Conservation (phyloP, 2,797 vertebrate genomes). For the Micrastur ruficollis region DNA sequence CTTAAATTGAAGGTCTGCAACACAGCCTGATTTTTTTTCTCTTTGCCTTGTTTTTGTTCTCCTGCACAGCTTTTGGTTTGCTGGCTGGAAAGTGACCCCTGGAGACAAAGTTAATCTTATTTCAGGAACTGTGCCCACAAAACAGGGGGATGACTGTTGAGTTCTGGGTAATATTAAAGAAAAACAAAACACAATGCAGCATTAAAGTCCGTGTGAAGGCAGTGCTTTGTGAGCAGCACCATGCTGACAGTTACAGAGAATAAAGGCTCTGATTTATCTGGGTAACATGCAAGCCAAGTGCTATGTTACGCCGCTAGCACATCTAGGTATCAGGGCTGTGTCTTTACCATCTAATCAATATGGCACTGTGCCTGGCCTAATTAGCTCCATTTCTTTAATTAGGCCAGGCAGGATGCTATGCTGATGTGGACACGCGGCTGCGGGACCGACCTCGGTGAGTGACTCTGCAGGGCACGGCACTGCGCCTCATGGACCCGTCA, state of each 20-base stretch:
- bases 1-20: not conserved
- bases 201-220: not conserved
- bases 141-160: not conserved
- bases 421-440: not conserved
- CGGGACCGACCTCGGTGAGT: not conserved
- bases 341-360: not conserved
- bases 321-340: not conserved
- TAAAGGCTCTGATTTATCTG: not conserved
- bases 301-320: not conserved
- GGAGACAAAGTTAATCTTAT: slow-evolving; percentile 43
- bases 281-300: not conserved
- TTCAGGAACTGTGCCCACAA: slow-evolving; percentile 26
- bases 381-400: not conserved
- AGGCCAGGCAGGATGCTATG: not conserved
- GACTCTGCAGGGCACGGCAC: not conserved
- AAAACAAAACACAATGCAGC: not conserved
- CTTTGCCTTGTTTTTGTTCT: not conserved
- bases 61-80: not conserved
- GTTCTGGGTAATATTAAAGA: not conserved
- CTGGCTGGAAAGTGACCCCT: slow-evolving; percentile 24
- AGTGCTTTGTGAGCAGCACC: not conserved
- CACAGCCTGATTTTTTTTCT: not conserved
- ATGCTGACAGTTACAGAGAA: not conserved
- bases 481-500: rapidly evolving
- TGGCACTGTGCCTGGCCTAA: not conserved